A percentile compares a stretch with the other conserved stretches of the same genome.
phyloP scores from a whole-genome alignment of 1,140 invertebrate species.

The Caenorhabditis briggsae region DNA sequence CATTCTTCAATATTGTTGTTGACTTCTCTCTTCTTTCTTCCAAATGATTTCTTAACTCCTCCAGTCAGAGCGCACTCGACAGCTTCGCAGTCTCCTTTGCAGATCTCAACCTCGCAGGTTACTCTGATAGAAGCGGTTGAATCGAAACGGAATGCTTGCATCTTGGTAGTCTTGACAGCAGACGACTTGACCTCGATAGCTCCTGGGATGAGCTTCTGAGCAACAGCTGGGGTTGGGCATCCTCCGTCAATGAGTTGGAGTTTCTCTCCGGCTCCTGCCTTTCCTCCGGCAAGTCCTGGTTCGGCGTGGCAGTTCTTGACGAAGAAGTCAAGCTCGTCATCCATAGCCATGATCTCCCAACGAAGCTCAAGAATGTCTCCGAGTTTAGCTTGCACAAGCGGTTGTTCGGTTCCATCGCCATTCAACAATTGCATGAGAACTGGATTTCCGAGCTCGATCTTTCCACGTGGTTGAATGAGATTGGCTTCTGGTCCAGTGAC shows the following conservation, averaged over 20 bases:
- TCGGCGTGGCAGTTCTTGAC: constrained; percentile 76
- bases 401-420: constrained; percentile 69
- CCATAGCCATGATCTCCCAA: constrained; percentile 78
- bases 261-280: constrained; percentile 69
- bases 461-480: constrained; percentile 77
- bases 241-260: constrained; percentile 73
- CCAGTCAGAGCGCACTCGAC: constrained; percentile 72
- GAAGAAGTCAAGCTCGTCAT: constrained; percentile 78
- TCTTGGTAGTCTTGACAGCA: constrained; percentile 75
- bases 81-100: constrained; percentile 76
- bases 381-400: constrained; percentile 74
- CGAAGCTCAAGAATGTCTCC: constrained; percentile 77
- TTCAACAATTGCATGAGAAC: constrained; percentile 76
- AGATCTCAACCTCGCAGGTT: constrained; percentile 76
- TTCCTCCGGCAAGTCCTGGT: constrained; percentile 67
- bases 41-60: constrained; percentile 73
- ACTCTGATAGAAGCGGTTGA: constrained; percentile 72
- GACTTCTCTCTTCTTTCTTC: constrained; percentile 75
- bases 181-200: constrained; percentile 71
- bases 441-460: constrained; percentile 77
- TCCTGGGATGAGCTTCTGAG: constrained; percentile 77
- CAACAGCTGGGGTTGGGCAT: constrained; percentile 76
- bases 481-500: constrained; percentile 76
- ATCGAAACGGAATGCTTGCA: constrained; percentile 78
- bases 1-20: constrained; percentile 75